Conservation (phyloP, 2,888 invertebrate genomes). For the Steinernema carpocapsae region DNA sequence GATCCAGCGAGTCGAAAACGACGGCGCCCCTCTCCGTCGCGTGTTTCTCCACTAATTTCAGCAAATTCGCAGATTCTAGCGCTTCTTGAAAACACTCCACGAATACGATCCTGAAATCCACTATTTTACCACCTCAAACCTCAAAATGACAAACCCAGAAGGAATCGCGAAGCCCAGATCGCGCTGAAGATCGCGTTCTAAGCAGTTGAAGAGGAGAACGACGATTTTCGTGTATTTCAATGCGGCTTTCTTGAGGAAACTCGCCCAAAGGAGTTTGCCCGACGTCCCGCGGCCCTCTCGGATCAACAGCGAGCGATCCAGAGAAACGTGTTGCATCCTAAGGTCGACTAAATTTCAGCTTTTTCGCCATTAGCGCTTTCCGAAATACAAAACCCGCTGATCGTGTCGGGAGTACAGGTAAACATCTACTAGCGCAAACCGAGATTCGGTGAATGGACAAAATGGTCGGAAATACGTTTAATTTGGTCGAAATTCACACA, state of each 20-base stretch:
- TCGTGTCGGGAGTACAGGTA: not conserved
- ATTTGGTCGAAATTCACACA: not conserved
- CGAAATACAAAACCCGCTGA: not conserved
- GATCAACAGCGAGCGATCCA: slow-evolving; percentile 25
- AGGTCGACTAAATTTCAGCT: no score
- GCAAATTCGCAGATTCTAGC: not conserved
- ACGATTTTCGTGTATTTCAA: slow-evolving; percentile 16
- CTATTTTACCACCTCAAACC: no score
- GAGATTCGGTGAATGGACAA: no score
- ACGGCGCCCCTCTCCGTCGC: not conserved
- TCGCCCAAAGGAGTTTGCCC: slow-evolving; percentile 34
- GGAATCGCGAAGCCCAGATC: slow-evolving; percentile 1
- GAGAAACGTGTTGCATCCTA: slow-evolving; percentile 21
- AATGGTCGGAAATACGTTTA: no score
- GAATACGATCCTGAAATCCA: not conserved
- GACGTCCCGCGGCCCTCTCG: slow-evolving; percentile 8
- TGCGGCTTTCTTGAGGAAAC: slow-evolving; percentile 31
- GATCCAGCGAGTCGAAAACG: slow-evolving; percentile 24
- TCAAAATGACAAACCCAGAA: not conserved
- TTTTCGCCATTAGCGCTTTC: not conserved
- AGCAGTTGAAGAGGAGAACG: slow-evolving; percentile 21
- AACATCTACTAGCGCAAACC: not conserved
- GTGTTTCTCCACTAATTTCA: not conserved
- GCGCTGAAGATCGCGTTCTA: not conserved
- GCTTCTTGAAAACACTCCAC: slow-evolving; percentile 9